Conservation (phyloP, 2,888 invertebrate species). For the Torymus aiolomorphi region DNA sequence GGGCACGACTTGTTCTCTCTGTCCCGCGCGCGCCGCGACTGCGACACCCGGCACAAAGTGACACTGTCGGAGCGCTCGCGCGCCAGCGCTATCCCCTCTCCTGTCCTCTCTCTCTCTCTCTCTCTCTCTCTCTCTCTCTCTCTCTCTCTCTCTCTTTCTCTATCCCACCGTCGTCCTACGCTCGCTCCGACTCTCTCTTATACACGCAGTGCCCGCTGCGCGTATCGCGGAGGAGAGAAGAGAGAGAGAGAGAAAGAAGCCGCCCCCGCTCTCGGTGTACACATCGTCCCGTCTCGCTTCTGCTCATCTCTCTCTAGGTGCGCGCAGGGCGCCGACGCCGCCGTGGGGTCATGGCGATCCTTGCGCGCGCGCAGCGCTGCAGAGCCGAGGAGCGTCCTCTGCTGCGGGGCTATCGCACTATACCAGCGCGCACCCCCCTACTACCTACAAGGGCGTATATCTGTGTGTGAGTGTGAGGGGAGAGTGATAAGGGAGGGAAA, state of each 20-base stretch:
- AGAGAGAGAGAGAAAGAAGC: neutral
- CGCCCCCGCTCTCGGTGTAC: constrained; percentile 19
- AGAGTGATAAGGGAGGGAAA: too few species aligned
- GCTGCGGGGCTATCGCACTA: constrained; percentile 52
- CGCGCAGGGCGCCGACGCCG: constrained; percentile 9
- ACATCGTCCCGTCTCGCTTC: neutral
- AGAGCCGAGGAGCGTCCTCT: constrained; percentile 44
- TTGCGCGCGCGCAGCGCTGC: constrained; percentile 26
- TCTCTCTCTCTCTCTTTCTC: constrained; percentile 28
- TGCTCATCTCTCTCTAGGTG: neutral
- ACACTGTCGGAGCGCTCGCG: constrained; percentile 64
- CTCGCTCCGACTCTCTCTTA: too few species aligned
- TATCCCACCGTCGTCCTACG: constrained; percentile 1
- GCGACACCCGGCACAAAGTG: constrained; percentile 72
- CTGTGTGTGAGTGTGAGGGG: too few species aligned
- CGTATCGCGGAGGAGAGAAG: constrained; percentile 1
- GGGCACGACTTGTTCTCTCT: constrained; percentile 33
- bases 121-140: neutral
- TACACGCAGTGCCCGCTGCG: neutral
- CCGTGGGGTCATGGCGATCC: constrained; percentile 51
- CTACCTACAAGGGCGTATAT: too few species aligned
- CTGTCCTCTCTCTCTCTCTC: neutral
- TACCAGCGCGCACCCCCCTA: neutral
- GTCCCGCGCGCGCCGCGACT: constrained; percentile 66
- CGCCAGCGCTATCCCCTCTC: constrained; percentile 34